Conservation (phyloP, 2,113 vertebrate genomes). For the Calonectris borealis region DNA sequence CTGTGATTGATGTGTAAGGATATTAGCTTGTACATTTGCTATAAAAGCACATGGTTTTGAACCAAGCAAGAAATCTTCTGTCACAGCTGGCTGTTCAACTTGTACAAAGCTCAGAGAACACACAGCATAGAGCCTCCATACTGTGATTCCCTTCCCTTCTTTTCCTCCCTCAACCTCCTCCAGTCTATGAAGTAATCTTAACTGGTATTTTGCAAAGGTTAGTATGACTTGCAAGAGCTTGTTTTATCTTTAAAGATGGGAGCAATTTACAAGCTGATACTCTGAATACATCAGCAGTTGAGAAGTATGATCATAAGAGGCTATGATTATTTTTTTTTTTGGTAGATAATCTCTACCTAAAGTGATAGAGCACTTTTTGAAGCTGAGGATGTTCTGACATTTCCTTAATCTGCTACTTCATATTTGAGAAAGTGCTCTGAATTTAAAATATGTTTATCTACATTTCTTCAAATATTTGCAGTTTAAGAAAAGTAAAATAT, state of each 20-base stretch:
- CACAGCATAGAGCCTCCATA: not conserved
- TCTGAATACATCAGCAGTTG: constrained; percentile 18
- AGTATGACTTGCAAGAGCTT: not conserved
- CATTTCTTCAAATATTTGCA: constrained; percentile 59
- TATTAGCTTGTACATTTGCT: not conserved
- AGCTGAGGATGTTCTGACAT: constrained; percentile 56
- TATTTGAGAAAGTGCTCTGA: constrained; percentile 54
- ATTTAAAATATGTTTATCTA: constrained; percentile 68
- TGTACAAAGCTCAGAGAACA: not conserved
- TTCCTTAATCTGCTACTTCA: constrained; percentile 53
- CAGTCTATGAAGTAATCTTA: not conserved
- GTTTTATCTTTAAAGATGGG: not conserved
- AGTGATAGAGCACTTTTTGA: constrained; percentile 34
- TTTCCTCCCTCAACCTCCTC: not conserved
- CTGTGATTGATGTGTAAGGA: not conserved
- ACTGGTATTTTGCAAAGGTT: not conserved
- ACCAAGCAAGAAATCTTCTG: not conserved
- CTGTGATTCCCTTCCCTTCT: not conserved
- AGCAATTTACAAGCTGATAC: constrained; percentile 1
- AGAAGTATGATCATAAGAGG: not conserved
- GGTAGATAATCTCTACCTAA: constrained; percentile 34
- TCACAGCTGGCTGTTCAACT: not conserved
- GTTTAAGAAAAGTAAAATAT: constrained; percentile 54
- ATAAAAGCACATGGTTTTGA: not conserved
- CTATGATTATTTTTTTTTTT: not conserved